Percentiles rank a stretch among this genome's conserved stretches.
Conservation (phyloP, 2,113 vertebrate species). For the Eulemur macaco region DNA sequence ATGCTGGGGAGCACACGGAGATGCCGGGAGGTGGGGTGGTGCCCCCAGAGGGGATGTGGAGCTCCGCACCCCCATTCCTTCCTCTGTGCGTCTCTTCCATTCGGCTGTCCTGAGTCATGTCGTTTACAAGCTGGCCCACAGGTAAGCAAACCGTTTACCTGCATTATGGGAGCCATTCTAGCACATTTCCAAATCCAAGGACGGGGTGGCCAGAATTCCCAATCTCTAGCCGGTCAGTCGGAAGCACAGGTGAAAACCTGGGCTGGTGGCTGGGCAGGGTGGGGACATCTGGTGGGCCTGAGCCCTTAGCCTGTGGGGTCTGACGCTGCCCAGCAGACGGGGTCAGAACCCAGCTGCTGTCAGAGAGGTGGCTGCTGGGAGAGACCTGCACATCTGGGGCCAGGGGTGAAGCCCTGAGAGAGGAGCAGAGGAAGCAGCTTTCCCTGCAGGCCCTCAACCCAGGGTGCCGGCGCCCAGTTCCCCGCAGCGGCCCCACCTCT, state of each 20-base stretch:
- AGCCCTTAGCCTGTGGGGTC: neutral
- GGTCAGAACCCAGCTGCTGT: neutral
- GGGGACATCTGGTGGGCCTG: neutral
- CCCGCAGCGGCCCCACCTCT: neutral
- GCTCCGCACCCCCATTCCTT: neutral
- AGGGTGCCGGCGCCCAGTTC: neutral
- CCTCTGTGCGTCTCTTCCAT: neutral
- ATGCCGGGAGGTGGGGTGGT: no score
- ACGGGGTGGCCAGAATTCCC: neutral
- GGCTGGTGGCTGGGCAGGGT: neutral
- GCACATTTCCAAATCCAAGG: neutral
- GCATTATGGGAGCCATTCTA: neutral
- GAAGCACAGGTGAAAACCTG: neutral
- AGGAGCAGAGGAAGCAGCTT: neutral
- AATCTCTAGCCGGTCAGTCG: neutral
- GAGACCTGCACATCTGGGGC: neutral
- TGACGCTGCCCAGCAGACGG: neutral
- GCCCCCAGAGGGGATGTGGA: no score
- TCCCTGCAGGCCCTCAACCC: neutral
- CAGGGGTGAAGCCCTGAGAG: neutral
- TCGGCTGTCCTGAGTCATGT: neutral
- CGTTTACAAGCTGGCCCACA: neutral
- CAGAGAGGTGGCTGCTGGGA: neutral
- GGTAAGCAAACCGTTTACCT: neutral
- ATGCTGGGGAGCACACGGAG: neutral